Evolutionary conservation across 2,113 vertebrate species (phyloP).

Genomic region (Actenoides hombroni): DNA sequence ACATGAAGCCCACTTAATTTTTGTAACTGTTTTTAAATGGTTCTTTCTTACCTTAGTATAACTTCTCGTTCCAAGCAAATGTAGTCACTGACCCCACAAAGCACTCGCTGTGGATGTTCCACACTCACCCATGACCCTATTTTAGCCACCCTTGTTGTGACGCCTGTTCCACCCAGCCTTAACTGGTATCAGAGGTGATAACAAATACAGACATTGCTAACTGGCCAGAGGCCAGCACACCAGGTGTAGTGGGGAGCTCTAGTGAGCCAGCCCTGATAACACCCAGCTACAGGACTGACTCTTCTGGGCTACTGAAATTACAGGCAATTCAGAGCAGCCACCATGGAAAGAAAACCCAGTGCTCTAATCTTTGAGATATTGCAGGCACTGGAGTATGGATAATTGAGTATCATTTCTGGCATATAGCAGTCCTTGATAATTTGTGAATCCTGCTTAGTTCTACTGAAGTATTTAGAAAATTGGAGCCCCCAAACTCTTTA

Average conservation of each 20-base stretch:
- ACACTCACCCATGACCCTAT: not conserved
- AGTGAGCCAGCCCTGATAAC: not conserved
- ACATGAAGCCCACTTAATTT: not conserved
- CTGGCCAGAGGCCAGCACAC: not conserved
- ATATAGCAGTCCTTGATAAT: not conserved
- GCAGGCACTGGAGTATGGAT: not conserved
- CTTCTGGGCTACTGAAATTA: not conserved
- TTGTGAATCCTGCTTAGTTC: not conserved
- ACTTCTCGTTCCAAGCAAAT: not conserved
- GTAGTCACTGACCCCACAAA: not conserved
- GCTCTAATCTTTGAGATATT: not conserved
- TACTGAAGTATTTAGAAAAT: not conserved
- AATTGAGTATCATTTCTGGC: not conserved
- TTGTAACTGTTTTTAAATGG: not conserved
- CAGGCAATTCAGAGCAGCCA: not conserved
- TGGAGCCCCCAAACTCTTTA: not conserved
- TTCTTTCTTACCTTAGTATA: not conserved
- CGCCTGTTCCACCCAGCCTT: not conserved
- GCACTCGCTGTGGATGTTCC: not conserved
- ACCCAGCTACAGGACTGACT: not conserved
- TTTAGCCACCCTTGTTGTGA: not conserved
- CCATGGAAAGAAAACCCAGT: accelerated
- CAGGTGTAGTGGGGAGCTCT: not conserved
- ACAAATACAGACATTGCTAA: not conserved
- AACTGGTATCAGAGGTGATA: not conserved